Conservation (phyloP, 2,113 vertebrate genomes). For the Rhinopomastus cyanomelas region DNA sequence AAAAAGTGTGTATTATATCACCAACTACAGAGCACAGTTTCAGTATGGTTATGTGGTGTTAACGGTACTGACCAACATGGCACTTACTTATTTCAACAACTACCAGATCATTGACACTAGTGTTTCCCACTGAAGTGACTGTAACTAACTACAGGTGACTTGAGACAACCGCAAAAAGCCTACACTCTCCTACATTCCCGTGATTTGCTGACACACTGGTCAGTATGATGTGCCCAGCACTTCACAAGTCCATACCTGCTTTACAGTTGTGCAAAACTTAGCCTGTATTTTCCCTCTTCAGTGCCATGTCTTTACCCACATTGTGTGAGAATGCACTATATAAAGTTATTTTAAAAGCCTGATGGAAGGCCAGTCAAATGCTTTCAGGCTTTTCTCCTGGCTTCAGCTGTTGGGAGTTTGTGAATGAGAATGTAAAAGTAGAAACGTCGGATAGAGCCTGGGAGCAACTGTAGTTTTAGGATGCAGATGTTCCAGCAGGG, state of each 20-base stretch:
- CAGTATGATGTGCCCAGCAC: background rate
- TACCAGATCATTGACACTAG: background rate
- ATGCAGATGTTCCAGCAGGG: background rate
- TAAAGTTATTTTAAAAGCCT: constrained; percentile 18
- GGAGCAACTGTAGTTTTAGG: background rate
- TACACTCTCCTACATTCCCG: background rate
- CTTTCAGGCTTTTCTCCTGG: background rate
- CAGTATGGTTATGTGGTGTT: background rate
- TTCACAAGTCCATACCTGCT: background rate
- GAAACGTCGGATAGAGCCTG: background rate
- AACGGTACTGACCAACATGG: background rate
- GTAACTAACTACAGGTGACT: background rate
- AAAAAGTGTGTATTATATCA: background rate
- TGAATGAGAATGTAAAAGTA: background rate
- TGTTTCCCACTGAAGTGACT: background rate
- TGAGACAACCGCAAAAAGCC: background rate
- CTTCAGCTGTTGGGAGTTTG: background rate
- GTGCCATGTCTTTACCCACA: background rate
- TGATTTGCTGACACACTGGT: background rate
- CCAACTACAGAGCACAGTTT: background rate
- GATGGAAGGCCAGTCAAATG: background rate
- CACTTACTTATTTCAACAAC: background rate
- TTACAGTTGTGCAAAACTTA: background rate
- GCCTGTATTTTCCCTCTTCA: background rate
- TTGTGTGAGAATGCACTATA: background rate